Percentiles rank a stretch among this genome's conserved stretches.
Conservation (phyloP, 2,888 invertebrate genomes). For the Salpingus planirostris region DNA sequence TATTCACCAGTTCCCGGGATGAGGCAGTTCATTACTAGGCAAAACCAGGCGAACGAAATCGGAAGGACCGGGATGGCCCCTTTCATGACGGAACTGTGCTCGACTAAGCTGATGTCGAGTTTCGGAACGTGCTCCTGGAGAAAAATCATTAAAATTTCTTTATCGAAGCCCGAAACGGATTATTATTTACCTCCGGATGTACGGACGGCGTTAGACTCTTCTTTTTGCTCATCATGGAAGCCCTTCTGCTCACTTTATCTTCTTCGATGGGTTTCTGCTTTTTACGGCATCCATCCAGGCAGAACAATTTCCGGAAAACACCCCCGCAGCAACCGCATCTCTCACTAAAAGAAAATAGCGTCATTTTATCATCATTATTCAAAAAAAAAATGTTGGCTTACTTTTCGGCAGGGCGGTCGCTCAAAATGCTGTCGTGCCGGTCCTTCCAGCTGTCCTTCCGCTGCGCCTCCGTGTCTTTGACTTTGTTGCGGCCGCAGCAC, state of each 20-base stretch:
- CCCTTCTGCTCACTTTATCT: constrained; percentile 49
- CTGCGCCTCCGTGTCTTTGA: constrained; percentile 38
- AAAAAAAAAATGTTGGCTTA: constrained; percentile 4
- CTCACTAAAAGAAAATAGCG: constrained; percentile 16
- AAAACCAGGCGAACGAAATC: constrained; percentile 76
- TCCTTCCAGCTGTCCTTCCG: constrained; percentile 42
- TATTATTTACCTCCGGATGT: constrained; percentile 23
- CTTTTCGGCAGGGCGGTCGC: constrained; percentile 41
- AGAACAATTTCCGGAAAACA: constrained; percentile 32
- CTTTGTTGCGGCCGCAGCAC: constrained; percentile 42
- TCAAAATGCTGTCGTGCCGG: constrained; percentile 48
- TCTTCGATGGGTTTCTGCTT: constrained; percentile 25
- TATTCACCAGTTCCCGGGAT: constrained; percentile 65
- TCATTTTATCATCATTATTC: constrained; percentile 1
- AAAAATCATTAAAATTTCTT: constrained; percentile 8
- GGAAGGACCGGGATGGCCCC: constrained; percentile 90
- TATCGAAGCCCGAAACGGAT: neutral
- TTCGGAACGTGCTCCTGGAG: constrained; percentile 65
- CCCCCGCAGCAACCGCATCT: constrained; percentile 26
- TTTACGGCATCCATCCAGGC: constrained; percentile 25
- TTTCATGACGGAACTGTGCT: constrained; percentile 79
- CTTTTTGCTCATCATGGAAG: constrained; percentile 57
- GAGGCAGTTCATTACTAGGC: constrained; percentile 71
- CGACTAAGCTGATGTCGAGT: constrained; percentile 67
- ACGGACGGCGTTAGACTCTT: constrained; percentile 52